Evolutionary conservation across 2,888 invertebrate genomes (phyloP).

Genomic region (Rhagonycha fulva): DNA sequence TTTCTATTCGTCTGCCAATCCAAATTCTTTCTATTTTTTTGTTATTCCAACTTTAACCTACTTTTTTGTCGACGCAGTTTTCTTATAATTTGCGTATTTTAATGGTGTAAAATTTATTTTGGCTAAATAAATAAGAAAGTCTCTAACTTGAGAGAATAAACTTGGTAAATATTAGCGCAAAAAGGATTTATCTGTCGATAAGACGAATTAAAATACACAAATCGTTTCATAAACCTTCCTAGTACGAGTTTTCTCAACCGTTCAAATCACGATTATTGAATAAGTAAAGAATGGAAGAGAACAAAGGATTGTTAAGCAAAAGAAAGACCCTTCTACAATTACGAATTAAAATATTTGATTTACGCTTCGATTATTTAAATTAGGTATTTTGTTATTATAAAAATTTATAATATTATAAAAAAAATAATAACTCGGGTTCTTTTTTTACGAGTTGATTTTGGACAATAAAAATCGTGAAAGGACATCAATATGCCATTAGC

Average conservation of each 20-base stretch:
- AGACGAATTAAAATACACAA: constrained; percentile 39
- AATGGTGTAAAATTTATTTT: neutral
- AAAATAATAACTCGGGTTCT: neutral
- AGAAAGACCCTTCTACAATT: constrained; percentile 37
- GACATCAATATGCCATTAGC: neutral
- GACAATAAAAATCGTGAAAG: neutral
- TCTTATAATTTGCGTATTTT: neutral
- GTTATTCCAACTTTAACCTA: constrained; percentile 26
- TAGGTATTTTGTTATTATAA: constrained; percentile 5
- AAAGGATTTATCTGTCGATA: constrained; percentile 35
- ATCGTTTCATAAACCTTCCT: constrained; percentile 38
- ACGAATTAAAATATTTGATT: constrained; percentile 41
- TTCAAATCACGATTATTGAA: constrained; percentile 40
- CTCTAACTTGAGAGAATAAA: neutral
- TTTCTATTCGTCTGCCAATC: constrained; percentile 18
- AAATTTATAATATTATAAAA: neutral
- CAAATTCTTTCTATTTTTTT: constrained; percentile 16
- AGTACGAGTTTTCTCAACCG: constrained; percentile 37
- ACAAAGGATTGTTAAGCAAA: constrained; percentile 31
- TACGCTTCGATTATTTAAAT: constrained; percentile 34
- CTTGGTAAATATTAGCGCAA: constrained; percentile 26
- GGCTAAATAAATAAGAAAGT: neutral
- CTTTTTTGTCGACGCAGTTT: constrained; percentile 7
- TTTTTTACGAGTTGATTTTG: neutral
- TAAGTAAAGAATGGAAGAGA: constrained; percentile 37